A percentile compares a stretch with the other conserved stretches of the same genome.
Evolutionary conservation across 2,113 vertebrate genomes (phyloP).

Genomic region (Callaeas wilsoni): DNA sequence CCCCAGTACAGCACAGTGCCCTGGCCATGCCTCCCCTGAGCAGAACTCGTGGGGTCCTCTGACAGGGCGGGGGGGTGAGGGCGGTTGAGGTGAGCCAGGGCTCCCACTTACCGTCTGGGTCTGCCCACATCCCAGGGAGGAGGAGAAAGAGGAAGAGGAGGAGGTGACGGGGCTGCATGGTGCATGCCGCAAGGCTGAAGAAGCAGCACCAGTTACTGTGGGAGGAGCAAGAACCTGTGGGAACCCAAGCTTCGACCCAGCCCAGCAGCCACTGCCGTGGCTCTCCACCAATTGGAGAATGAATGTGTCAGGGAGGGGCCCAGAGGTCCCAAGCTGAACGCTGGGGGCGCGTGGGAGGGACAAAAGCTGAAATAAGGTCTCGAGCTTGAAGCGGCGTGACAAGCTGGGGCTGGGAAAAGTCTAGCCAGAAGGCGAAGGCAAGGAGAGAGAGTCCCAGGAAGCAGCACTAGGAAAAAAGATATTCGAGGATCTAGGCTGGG

Average conservation of each 20-base stretch:
- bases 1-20: background rate
- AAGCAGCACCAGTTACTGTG: background rate
- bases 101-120: slow-evolving; percentile 23
- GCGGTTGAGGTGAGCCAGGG: background rate
- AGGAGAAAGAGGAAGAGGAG: background rate
- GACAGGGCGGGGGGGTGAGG: background rate
- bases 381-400: rapidly evolving
- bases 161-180: background rate
- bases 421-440: background rate
- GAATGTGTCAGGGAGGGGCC: rapidly evolving
- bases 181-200: rapidly evolving
- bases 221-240: background rate
- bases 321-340: background rate
- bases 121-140: background rate
- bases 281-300: background rate
- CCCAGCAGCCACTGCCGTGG: background rate
- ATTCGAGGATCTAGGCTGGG: background rate
- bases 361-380: background rate
- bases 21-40: background rate
- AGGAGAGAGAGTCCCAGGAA: background rate
- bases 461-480: background rate
- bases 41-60: background rate
- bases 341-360: background rate
- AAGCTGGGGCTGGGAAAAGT: background rate
- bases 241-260: background rate